Conservation (phyloP, 2,888 invertebrate genomes). For the Ellobium chinense region DNA sequence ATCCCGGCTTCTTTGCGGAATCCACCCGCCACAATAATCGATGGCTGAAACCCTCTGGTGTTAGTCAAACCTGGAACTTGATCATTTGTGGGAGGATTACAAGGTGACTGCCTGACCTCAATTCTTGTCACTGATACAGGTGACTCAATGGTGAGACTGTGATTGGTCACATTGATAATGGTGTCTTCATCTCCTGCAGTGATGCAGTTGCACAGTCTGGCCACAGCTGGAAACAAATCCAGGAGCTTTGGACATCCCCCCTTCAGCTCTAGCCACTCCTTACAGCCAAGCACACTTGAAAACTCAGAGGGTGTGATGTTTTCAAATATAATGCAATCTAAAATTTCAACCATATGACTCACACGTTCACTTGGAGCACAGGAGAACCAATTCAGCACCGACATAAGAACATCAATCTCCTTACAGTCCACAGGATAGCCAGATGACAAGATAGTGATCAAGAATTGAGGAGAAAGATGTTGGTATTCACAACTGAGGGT, state of each 20-base stretch:
- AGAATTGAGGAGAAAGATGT: conserved; percentile 83
- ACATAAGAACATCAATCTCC: conserved; percentile 83
- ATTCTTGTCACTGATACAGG: conserved; percentile 30
- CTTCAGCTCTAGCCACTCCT: conserved; percentile 31
- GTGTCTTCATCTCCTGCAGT: conserved; percentile 22
- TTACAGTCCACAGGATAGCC: conserved; percentile 86
- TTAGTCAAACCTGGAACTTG: conserved; percentile 80
- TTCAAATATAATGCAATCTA: conserved; percentile 80
- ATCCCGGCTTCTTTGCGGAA: conserved; percentile 81
- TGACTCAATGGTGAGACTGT: conserved; percentile 1
- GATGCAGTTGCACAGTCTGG: not conserved
- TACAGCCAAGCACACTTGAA: conserved; percentile 7
- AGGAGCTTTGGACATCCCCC: conserved; percentile 30
- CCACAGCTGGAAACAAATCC: conserved; percentile 2
- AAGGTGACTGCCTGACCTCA: conserved; percentile 5
- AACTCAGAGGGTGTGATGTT: conserved; percentile 63
- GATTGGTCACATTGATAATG: conserved; percentile 35
- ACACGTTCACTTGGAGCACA: conserved; percentile 78
- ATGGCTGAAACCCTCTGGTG: conserved; percentile 85
- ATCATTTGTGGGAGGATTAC: not conserved
- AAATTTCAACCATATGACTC: conserved; percentile 79
- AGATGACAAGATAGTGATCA: conserved; percentile 83
- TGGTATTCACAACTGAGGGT: conserved; percentile 83
- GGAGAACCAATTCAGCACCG: conserved; percentile 83
- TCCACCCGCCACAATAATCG: conserved; percentile 85